Base-by-base conservation (phyloP, 2,797 vertebrate species). In the Halcyon leucocephala region DNA sequence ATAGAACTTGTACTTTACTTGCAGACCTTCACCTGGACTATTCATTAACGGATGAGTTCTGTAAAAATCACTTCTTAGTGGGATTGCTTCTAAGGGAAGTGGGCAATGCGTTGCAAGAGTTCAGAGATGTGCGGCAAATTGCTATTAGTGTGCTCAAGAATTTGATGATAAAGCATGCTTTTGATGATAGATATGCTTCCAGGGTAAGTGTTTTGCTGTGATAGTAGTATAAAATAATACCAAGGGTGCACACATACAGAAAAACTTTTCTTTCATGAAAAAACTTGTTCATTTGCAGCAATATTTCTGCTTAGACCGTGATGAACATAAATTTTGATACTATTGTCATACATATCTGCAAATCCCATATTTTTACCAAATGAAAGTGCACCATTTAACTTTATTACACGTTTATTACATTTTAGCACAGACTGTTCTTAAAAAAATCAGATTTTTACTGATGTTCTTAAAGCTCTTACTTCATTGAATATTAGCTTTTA, bases 11-110 rank as follows among this genome's bases (percentile, higher is more conserved):
- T 48, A 8, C 69, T 96, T 80, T 95, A 41, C 28, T 96, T 97
- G 62, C 97, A 99, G 99, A 99, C 84, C 98, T 99, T 39, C 99
- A 99, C 90, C 98, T 99, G 90, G 99, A 99, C 97, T 99, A 99
- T 69, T 99, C 99, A 1, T 95, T 99, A 96, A 99, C 99, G 0
- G 99, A 99, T 39, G 99, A 99, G 95, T 99, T 99, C 98, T 99
- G 99, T 96, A 99, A 98, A 85, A 99, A 99, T 97, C 99, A 99
- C 98, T 99, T 99, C 97, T 97, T 99, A 97, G 99, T 99, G 66
- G 99, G 99, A 4, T 97, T 99, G 64, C 97, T 99, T 48, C 97
- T 99, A 58, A 98, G 99, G 90, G 99, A 99, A 95, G 99, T 99
- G 96, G 99, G 99, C 39, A 98, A 98, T 3, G 99, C 99, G 13